phyloP scores from a whole-genome alignment of 1,140 invertebrate species.

The Hylyphantes graminicola region DNA sequence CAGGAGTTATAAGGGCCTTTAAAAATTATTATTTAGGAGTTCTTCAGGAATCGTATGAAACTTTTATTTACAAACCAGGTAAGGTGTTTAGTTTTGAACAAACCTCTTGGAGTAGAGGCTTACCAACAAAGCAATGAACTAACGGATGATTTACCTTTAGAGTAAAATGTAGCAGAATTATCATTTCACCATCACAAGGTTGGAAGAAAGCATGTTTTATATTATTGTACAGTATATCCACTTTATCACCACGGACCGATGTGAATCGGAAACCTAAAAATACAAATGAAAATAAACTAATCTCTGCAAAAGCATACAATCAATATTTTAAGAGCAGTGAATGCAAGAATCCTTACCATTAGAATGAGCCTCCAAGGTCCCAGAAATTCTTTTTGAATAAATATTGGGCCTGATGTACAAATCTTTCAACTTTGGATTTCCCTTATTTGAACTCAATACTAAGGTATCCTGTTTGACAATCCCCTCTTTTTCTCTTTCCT shows the following conservation, averaged over 20 bases:
- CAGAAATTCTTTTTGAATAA: constrained; percentile 92
- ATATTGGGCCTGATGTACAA: constrained; percentile 99
- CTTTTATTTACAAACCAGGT: no score
- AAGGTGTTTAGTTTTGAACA: background rate
- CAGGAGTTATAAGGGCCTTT: no score
- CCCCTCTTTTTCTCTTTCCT: constrained; percentile 96
- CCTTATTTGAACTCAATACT: constrained; percentile 94
- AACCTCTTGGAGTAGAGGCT: background rate
- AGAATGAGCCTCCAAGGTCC: constrained; percentile 89
- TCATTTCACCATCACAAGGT: constrained; percentile 99
- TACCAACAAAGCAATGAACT: background rate
- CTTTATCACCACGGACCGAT: constrained; percentile 97
- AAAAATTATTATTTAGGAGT: no score
- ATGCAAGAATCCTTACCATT: constrained; percentile 77
- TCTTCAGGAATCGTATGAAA: no score
- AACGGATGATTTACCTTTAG: constrained; percentile 77
- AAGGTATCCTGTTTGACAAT: constrained; percentile 98
- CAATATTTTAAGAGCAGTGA: background rate
- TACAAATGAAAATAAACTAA: background rate
- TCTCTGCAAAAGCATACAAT: background rate
- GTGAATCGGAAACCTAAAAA: constrained; percentile 88
- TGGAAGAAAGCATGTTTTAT: constrained; percentile 99
- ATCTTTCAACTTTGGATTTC: constrained; percentile 98
- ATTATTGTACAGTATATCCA: constrained; percentile 99
- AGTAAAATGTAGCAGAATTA: constrained; percentile 98